Percentiles rank a stretch among this genome's conserved stretches.
Evolutionary conservation across 2,113 vertebrate genomes (phyloP).

Genomic region (Nerophis ophidion): DNA sequence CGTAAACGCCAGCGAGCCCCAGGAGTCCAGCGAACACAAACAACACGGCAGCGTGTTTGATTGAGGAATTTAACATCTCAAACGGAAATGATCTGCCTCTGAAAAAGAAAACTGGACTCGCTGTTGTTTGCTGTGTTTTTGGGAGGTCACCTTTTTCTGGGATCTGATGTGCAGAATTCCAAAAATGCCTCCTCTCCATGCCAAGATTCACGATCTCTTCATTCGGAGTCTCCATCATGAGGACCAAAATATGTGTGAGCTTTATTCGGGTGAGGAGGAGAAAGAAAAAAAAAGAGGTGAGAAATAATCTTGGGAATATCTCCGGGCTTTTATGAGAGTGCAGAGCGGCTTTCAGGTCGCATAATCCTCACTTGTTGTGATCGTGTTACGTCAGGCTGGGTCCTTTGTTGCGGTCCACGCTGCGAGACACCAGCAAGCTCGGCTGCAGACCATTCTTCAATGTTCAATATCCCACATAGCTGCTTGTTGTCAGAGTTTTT

Average conservation of each 20-base stretch:
- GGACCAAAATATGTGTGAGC: background rate
- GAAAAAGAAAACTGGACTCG: constrained; percentile 34
- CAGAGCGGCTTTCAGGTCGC: constrained; percentile 43
- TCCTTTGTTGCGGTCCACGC: too few relatives aligned
- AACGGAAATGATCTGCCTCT: constrained; percentile 23
- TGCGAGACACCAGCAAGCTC: too few relatives aligned
- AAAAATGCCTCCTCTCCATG: constrained; percentile 64
- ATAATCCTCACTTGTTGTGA: constrained; percentile 53
- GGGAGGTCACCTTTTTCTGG: constrained; percentile 51
- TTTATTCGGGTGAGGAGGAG: constrained; percentile 6
- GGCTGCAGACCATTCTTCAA: background rate
- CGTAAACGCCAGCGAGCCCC: background rate
- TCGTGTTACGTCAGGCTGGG: constrained; percentile 34
- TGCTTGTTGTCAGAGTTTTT: too few relatives aligned
- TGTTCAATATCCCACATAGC: too few relatives aligned
- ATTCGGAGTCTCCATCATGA: too few relatives aligned
- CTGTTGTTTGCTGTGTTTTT: constrained; percentile 51
- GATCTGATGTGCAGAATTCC: constrained; percentile 71
- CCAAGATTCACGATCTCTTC: constrained; percentile 51
- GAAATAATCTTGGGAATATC: constrained; percentile 47
- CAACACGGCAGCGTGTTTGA: background rate
- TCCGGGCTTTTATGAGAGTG: constrained; percentile 34
- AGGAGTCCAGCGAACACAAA: too few relatives aligned
- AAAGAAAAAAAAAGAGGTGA: background rate
- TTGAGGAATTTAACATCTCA: constrained; percentile 13